Percentiles rank a stretch among this genome's conserved stretches.
Conservation (phyloP, 2,888 invertebrate species). For the Lepidocyrtinus sp. region DNA sequence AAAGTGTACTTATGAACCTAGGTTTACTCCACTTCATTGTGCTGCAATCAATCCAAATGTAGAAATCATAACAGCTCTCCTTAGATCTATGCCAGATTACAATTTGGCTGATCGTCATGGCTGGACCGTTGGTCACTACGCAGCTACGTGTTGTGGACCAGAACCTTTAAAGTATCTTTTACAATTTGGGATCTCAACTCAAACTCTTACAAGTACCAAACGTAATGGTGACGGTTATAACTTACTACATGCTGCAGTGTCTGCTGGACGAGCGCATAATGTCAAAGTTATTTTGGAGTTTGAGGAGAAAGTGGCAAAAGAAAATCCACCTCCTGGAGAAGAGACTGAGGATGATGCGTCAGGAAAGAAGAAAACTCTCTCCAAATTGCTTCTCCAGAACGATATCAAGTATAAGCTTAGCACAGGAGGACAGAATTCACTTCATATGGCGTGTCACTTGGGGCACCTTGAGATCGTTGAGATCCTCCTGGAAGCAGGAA, state of each 20-base stretch:
- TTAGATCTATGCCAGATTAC: slow-evolving; percentile 73
- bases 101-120: slow-evolving; percentile 73
- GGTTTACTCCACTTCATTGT: slow-evolving; percentile 75
- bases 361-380: slow-evolving; percentile 25
- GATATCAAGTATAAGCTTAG: slow-evolving; percentile 34
- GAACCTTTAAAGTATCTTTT: slow-evolving; percentile 73
- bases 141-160: slow-evolving; percentile 74
- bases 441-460: slow-evolving; percentile 72
- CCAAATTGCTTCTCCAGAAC: slow-evolving; percentile 30
- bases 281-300: slow-evolving; percentile 71
- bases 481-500: slow-evolving; percentile 72
- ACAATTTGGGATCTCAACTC: slow-evolving; percentile 57
- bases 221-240: slow-evolving; percentile 72
- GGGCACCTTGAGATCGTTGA: slow-evolving; percentile 72
- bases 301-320: slow-evolving; percentile 28
- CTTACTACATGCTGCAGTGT: slow-evolving; percentile 73
- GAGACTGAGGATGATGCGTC: slow-evolving; percentile 48
- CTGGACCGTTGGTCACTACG: slow-evolving; percentile 75
- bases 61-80: slow-evolving; percentile 72
- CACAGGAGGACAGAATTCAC: slow-evolving; percentile 71
- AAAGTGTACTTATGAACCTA: slow-evolving; percentile 66
- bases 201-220: slow-evolving; percentile 68
- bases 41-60: slow-evolving; percentile 75
- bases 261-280: slow-evolving; percentile 72
- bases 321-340: slow-evolving; percentile 62